phyloP scores from a whole-genome alignment of 1,140 invertebrate genomes.

The Heliconius melpomene region DNA sequence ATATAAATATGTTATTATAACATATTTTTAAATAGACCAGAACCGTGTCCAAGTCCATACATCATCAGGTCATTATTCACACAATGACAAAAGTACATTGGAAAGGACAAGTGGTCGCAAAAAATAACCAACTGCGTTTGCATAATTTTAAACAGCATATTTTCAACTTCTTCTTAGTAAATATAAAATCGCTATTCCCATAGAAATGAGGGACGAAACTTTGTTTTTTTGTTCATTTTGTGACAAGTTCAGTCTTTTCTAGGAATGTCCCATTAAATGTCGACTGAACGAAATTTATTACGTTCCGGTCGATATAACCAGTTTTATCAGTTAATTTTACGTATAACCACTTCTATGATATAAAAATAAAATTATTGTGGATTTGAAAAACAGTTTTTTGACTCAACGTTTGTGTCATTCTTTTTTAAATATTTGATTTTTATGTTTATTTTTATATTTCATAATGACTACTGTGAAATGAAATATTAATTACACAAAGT shows the following conservation, averaged over 20 bases:
- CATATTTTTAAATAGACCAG: slow-evolving; percentile 4
- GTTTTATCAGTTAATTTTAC: slow-evolving; percentile 45
- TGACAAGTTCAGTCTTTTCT: slow-evolving; percentile 51
- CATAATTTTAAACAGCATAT: slow-evolving; percentile 19
- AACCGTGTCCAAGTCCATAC: slow-evolving; percentile 16
- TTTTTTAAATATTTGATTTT: neutral
- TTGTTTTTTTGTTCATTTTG: slow-evolving; percentile 38
- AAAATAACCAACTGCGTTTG: slow-evolving; percentile 24
- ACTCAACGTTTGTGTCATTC: neutral
- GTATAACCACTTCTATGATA: slow-evolving; percentile 35
- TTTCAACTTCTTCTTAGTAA: neutral
- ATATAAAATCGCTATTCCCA: slow-evolving; percentile 6
- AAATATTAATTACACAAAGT: slow-evolving; percentile 2
- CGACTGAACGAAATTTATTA: slow-evolving; percentile 54
- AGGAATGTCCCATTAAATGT: slow-evolving; percentile 62
- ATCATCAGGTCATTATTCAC: slow-evolving; percentile 22
- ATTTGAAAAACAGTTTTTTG: slow-evolving; percentile 13
- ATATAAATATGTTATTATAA: neutral
- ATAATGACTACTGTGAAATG: neutral
- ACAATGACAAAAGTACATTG: slow-evolving; percentile 35
- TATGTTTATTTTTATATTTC: neutral
- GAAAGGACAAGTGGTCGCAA: slow-evolving; percentile 31
- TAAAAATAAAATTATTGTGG: slow-evolving; percentile 27
- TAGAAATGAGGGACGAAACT: neutral
- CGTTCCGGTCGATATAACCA: slow-evolving; percentile 50